Evolutionary conservation across 2,888 invertebrate species (phyloP), one percentile per base, ranked within the genome.

Genomic region (Unio pictorum): DNA sequence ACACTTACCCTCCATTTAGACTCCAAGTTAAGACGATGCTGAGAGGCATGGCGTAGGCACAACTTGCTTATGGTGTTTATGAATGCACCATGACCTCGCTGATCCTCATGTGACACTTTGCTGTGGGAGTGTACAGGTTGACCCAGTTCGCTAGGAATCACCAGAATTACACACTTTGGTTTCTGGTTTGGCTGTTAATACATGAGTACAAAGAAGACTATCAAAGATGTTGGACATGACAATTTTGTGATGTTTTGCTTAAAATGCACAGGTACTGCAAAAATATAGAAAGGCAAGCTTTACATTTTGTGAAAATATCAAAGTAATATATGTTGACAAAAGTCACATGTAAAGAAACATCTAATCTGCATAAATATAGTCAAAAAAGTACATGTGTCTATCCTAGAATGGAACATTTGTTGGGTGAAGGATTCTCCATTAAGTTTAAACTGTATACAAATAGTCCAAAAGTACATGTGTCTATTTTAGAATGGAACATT

Each of bases 31-130:
- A 73, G 66, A 15, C 78, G 76, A 28, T 80, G 74, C 66, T 80
- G 72, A n/a, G 83, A 81, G 58, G 84, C 80, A 67, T 84, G 82
- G 61, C 77, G 72, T 6, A 83, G 74, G 67, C 83, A 84, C 20
- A 84, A 73, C 67, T 79, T 78, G 34, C 76, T 80, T 34, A 80
- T 68, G n/a, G 78, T 74, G 59, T 74, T 72, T 55, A 81, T 69
- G 60, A 81, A 80, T 17, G 79, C 80, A 4, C 78, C 80, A 57
- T 81, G 80, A 28, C 81, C 81, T 8, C 72, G 69, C 65, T 77
- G 74, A 11, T 73, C 71, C 15, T 82, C 81, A n/a, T 75, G 69
- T 11, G 64, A 28, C 23, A 74, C 79, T 69, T 79, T 78, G 26
- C 73, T 75, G 62, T 76, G 71, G 15, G 75, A 64, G 30, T 79